Conservation (phyloP, 2,797 vertebrate species). For the Thunnus albacares region DNA sequence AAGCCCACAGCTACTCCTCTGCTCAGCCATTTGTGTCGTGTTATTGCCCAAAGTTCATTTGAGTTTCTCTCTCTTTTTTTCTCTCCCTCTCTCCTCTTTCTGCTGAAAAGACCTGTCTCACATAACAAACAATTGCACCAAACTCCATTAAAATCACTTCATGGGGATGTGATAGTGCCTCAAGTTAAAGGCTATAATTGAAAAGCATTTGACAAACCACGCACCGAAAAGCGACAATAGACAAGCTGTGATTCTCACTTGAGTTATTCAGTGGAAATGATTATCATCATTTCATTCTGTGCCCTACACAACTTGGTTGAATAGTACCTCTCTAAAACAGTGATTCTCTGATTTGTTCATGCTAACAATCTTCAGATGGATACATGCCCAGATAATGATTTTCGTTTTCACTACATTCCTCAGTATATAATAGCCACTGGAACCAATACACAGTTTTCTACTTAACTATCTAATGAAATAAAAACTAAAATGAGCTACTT, state of each 20-base stretch:
- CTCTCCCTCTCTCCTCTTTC: constrained; percentile 29
- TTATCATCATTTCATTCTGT: constrained; percentile 72
- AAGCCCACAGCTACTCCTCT: constrained; percentile 46
- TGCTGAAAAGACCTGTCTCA: constrained; percentile 74
- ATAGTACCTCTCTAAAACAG: constrained; percentile 61
- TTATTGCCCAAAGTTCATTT: constrained; percentile 74
- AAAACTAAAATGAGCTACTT: constrained; percentile 40
- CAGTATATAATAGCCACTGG: constrained; percentile 41
- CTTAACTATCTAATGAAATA: constrained; percentile 40
- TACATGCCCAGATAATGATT: constrained; percentile 57
- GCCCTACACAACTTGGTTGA: constrained; percentile 65
- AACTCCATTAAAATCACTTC: constrained; percentile 84
- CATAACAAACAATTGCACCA: constrained; percentile 82
- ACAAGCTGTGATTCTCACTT: constrained; percentile 80
- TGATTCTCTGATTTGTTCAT: constrained; percentile 63
- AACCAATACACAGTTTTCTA: constrained; percentile 30
- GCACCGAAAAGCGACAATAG: constrained; percentile 75
- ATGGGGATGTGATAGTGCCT: constrained; percentile 78
- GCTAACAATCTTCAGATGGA: constrained; percentile 74
- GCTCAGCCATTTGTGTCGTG: constrained; percentile 67
- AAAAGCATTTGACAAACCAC: constrained; percentile 83
- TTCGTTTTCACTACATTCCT: constrained; percentile 41
- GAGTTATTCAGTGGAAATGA: constrained; percentile 78
- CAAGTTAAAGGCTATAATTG: constrained; percentile 83
- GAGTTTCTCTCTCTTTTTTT: constrained; percentile 39